Conservation (phyloP, 2,888 invertebrate species). For the Epirrhoe tristata region DNA sequence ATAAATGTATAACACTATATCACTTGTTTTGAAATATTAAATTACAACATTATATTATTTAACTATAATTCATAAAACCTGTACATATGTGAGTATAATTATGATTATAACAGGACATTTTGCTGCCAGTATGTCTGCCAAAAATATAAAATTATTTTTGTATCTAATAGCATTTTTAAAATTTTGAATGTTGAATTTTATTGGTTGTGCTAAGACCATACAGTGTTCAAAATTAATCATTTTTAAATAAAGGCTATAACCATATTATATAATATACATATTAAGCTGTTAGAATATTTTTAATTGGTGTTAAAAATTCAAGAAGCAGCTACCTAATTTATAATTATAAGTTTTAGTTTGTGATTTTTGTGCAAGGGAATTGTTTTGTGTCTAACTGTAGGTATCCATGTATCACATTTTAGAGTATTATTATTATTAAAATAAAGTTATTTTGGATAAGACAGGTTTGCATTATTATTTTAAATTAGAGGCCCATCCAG, state of each 20-base stretch:
- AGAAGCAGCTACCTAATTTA: slow-evolving; percentile 62
- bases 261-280: too few relatives aligned
- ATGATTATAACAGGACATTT: background rate
- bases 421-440: slow-evolving; percentile 67
- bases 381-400: slow-evolving; percentile 67
- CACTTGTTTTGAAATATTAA: too few relatives aligned
- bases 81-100: background rate
- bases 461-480: slow-evolving; percentile 34
- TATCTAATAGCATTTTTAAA: slow-evolving; percentile 12
- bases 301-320: slow-evolving; percentile 11
- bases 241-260: slow-evolving; percentile 16
- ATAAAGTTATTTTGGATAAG: slow-evolving; percentile 80
- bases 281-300: slow-evolving; percentile 30
- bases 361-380: slow-evolving; percentile 77
- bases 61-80: background rate
- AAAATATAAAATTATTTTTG: slow-evolving; percentile 9
- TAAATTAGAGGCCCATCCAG: background rate
- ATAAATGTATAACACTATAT: too few relatives aligned
- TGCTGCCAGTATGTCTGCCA: slow-evolving; percentile 6
- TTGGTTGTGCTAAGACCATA: slow-evolving; percentile 9
- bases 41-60: background rate
- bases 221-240: slow-evolving; percentile 7
- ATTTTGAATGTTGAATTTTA: background rate
- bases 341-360: slow-evolving; percentile 60
- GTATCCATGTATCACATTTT: slow-evolving; percentile 56